Base-by-base conservation (phyloP, 2,797 vertebrate species). In the Trachops cirrhosus region DNA sequence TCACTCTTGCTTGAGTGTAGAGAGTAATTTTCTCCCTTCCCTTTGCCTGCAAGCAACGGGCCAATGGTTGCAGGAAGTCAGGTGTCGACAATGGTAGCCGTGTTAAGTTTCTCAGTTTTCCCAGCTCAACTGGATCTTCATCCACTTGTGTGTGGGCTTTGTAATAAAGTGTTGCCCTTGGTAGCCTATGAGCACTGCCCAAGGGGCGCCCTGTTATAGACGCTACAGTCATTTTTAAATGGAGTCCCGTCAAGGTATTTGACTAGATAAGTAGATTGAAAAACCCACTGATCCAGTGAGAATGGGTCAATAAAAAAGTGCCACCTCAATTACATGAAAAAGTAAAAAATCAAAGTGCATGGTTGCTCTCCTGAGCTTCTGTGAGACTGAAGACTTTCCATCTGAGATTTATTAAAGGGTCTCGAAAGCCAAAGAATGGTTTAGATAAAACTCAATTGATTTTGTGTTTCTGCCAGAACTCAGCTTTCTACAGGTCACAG, bases 371-470 rank as follows among this genome's bases (percentile, higher is more conserved):
- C 32, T 7, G 70, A 91, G 86, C 86, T 84, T 94, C 84, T 9
- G 26, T 18, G 68, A 67, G 82, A 77, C 41, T 62, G 70, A 80
- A 91, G 91, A 84, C 95, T 82, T 97, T 93, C 86, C 83, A 34
- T 94, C 79, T 96, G 96, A 97, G 83, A 86, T 82, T 96, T 93
- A 95, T 97, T 96, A 91, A 95, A 97, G 95, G 90, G 39, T 87
- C 89, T 80, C n/a, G 84, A 93, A 77, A 80, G 59, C 37, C 79
- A 87, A 95, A 82, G 91, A 89, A 86, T 48, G 54, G 34, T 87
- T 96, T 87, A 78, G 74, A 93, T 86, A 94, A 95, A 97, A 95
- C 64, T 54, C 70, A 48, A 85, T 94, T 96, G 97, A 96, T 96
- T 97, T 94, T 95, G 77, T 96, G 67, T 91, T 95, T 94, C 89